Evolutionary conservation across 2,888 invertebrate genomes (phyloP).

Genomic region (Atethmia centrago): DNA sequence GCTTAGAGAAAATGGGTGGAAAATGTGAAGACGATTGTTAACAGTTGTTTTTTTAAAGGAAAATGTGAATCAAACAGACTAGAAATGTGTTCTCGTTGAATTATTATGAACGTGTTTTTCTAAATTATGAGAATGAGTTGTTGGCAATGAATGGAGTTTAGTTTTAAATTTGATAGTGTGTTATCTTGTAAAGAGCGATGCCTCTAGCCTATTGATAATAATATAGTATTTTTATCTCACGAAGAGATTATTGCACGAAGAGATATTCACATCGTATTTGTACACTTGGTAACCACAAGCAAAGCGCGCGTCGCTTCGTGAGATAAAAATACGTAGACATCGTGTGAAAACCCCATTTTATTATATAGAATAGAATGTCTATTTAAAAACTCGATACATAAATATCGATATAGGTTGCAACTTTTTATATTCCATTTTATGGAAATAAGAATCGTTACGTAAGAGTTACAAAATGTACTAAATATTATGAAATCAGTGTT

Average conservation of each 20-base stretch:
- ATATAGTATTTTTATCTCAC: not conserved
- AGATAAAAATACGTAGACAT: conserved; percentile 10
- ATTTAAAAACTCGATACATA: conserved; percentile 52
- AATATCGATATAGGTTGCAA: conserved; percentile 54
- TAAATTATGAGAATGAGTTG: conserved; percentile 56
- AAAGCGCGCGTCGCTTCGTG: too few relatives aligned
- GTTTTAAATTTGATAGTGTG: conserved; percentile 50
- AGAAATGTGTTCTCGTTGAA: conserved; percentile 81
- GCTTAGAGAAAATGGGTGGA: conserved; percentile 77
- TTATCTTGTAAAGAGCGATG: conserved; percentile 33
- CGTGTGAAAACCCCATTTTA: conserved; percentile 61
- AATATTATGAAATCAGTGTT: conserved; percentile 41
- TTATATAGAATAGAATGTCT: conserved; percentile 48
- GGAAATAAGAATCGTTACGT: conserved; percentile 55
- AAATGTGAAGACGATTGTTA: conserved; percentile 73
- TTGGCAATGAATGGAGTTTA: conserved; percentile 56
- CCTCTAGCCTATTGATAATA: conserved; percentile 30
- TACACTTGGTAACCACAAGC: too few relatives aligned
- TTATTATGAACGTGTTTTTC: conserved; percentile 69
- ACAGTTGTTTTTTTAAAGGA: conserved; percentile 68
- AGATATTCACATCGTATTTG: too few relatives aligned
- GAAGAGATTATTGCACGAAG: too few relatives aligned
- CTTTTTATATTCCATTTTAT: conserved; percentile 61
- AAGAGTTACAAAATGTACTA: conserved; percentile 37
- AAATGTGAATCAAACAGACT: conserved; percentile 70